Base-by-base conservation (phyloP, 2,113 vertebrate species). In the Semnornis frantzii region DNA sequence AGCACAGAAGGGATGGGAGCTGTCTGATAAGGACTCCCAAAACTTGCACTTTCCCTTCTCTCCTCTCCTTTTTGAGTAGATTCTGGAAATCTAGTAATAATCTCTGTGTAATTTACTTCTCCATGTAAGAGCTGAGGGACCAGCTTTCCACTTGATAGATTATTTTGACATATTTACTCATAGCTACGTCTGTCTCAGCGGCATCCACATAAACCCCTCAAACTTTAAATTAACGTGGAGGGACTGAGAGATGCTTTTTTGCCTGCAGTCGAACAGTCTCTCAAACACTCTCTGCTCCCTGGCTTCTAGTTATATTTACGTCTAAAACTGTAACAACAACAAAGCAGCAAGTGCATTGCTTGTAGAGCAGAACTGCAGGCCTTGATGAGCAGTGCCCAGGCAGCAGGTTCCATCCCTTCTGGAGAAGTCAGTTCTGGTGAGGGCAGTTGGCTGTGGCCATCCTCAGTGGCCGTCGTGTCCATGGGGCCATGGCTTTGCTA, bases 131-230 rank as follows among this genome's bases (percentile, higher is more conserved):
- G 93, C 96, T 94, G 73, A 12, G 94, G 96, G 96, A 94, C 85
- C 90, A 69, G 80, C 70, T 88, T 97, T 95, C 94, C 82, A 72
- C 94, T 95, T 96, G 96, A 95, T 91, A 96, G 96, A 87, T 93
- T 97, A 97, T 97, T 96, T 96, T 98, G 97, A 95, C 97, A 93
- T 97, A 96, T 98, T 97, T 97, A 97, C 97, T 97, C 96, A 91
- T 14, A 55, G 91, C 95, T 95, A 66, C 31, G 96, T 97, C 97
- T 97, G 92, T 96, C 95, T 97, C 94, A 15, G 95, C 91, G 95
- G 96, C 96, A 97, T 96, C 97, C 91, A 54, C 12, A 44, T 75
- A 87, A 96, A 97, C 94, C n/a, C 83, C 94, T 91, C 82, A 34
- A 75, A 65, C 89, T 94, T 81, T 91, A 96, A 97, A 97, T 96